phyloP scores from a whole-genome alignment of 2,888 invertebrate species.

The Ypsolopha scabrella region DNA sequence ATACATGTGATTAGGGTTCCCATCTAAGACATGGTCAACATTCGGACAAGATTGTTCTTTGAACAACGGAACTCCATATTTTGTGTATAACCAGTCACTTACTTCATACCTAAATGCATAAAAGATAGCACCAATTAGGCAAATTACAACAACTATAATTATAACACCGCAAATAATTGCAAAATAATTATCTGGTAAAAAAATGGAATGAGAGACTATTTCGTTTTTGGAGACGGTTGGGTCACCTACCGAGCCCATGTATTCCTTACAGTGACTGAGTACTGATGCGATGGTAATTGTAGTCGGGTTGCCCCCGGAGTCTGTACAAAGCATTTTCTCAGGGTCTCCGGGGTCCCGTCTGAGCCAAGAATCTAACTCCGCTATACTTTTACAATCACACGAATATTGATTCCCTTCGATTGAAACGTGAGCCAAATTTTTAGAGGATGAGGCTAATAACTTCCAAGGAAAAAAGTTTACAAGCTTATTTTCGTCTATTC shows the following conservation, averaged over 20 bases:
- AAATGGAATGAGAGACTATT: slow-evolving; percentile 70
- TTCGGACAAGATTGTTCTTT: slow-evolving; percentile 76
- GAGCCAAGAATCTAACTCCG: slow-evolving; percentile 77
- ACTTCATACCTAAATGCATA: slow-evolving; percentile 84
- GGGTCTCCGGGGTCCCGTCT: slow-evolving; percentile 75
- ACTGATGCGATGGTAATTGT: slow-evolving; percentile 67
- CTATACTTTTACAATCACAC: slow-evolving; percentile 82
- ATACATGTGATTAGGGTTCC: slow-evolving; percentile 79
- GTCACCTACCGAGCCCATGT: slow-evolving; percentile 63
- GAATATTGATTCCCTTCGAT: slow-evolving; percentile 86
- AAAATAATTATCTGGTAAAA: slow-evolving; percentile 78
- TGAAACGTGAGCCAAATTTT: slow-evolving; percentile 74
- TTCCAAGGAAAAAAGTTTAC: slow-evolving; percentile 82
- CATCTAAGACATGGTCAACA: slow-evolving; percentile 73
- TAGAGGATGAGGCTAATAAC: slow-evolving; percentile 72
- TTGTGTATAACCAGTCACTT: slow-evolving; percentile 82
- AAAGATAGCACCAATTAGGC: slow-evolving; percentile 76
- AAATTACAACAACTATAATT: slow-evolving; percentile 76
- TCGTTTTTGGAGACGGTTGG: slow-evolving; percentile 59
- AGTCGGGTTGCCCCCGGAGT: slow-evolving; percentile 63
- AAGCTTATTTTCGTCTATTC: slow-evolving; percentile 82
- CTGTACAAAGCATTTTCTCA: slow-evolving; percentile 77
- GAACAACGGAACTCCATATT: slow-evolving; percentile 82
- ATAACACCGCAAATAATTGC: slow-evolving; percentile 80
- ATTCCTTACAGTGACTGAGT: slow-evolving; percentile 73